These are phyloP conservation scores for Stomorhina lunata DNA, from an alignment of 2,888 invertebrate species.

Conservation along the genomic window DNA sequence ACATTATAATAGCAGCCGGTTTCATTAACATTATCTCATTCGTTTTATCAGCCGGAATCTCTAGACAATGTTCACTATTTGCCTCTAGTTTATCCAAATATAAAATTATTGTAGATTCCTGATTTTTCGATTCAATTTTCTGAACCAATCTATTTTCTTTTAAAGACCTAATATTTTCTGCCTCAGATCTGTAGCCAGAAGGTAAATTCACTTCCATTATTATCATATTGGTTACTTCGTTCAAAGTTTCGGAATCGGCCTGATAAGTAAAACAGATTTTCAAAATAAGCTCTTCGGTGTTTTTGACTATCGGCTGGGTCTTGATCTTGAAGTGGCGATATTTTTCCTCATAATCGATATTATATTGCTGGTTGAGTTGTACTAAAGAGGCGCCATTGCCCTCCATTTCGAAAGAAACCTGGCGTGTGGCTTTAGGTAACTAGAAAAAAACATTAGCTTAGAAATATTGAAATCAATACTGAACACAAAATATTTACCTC, in stretches of 20 bases:
- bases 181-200: conserved; percentile 84
- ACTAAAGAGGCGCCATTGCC: conserved; percentile 89
- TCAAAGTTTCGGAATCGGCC: not conserved
- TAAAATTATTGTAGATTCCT: conserved; percentile 1
- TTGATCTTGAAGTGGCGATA: conserved; percentile 82
- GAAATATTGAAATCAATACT: not conserved
- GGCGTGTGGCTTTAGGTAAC: conserved; percentile 78
- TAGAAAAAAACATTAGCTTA: not conserved
- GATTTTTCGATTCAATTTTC: conserved; percentile 26
- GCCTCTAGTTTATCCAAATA: conserved; percentile 9
- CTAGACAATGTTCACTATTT: conserved; percentile 83
- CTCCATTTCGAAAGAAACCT: conserved; percentile 85
- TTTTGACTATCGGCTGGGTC: not conserved
- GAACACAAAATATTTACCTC: conserved; percentile 81
- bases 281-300: not conserved
- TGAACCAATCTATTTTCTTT: not conserved
- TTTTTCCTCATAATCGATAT: conserved; percentile 89
- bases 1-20: conserved; percentile 90
- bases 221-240: not conserved
- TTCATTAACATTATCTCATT: conserved; percentile 92
- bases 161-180: conserved; percentile 9
- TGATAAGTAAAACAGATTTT: not conserved
- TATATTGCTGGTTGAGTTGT: conserved; percentile 88
- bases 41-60: conserved; percentile 90
- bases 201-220: conserved; percentile 92